These are phyloP conservation scores for Fregata magnificens DNA, from an alignment of 2,113 vertebrate species.

Conservation along the genomic window DNA sequence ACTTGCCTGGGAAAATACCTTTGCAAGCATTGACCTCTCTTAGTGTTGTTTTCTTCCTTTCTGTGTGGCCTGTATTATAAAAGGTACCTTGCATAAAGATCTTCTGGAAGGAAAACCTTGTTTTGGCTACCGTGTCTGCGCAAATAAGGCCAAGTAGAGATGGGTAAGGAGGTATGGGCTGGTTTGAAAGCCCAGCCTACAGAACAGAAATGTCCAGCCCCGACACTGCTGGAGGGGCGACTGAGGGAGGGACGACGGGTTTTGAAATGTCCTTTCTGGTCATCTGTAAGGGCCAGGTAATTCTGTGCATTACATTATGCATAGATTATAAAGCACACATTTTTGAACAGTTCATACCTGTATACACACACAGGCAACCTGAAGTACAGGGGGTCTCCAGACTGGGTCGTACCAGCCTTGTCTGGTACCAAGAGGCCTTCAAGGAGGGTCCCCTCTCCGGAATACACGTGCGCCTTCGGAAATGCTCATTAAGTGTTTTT, in stretches of 20 bases:
- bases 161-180: accelerated
- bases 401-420: not conserved
- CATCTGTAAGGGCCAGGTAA: too few species aligned
- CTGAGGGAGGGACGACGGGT: accelerated
- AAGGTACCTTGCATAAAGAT: not conserved
- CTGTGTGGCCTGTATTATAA: accelerated
- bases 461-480: accelerated
- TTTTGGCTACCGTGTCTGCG: accelerated
- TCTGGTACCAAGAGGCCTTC: too few species aligned
- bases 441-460: not conserved
- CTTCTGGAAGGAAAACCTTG: not conserved
- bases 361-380: accelerated
- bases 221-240: accelerated
- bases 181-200: accelerated
- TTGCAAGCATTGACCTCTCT: not conserved
- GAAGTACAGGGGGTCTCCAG: accelerated
- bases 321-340: accelerated
- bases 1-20: not conserved
- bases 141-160: accelerated
- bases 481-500: accelerated
- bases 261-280: not conserved
- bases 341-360: accelerated
- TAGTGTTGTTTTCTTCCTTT: accelerated
- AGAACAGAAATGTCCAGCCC: accelerated
- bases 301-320: accelerated